These are phyloP conservation scores for Champsocephalus esox DNA, from an alignment of 2,797 vertebrate species.

Conservation along the genomic window DNA sequence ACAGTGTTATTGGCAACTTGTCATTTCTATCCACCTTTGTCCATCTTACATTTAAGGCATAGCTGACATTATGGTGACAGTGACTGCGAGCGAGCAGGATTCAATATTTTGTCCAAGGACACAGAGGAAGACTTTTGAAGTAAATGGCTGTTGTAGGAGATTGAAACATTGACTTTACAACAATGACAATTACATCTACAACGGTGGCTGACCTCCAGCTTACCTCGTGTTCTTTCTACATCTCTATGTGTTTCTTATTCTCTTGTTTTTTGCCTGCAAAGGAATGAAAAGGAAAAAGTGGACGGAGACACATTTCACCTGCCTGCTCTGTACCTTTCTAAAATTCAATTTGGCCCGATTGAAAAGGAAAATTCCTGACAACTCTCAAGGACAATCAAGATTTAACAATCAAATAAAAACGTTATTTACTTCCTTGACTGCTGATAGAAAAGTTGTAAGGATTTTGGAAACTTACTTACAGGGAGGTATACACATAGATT, in stretches of 20 bases:
- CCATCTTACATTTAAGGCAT: constrained; percentile 24
- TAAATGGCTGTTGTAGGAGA: constrained; percentile 24
- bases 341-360: not conserved
- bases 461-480: no score
- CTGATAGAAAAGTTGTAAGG: not conserved
- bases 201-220: constrained; percentile 24
- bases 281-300: constrained; percentile 7
- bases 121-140: not conserved
- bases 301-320: not conserved
- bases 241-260: not conserved
- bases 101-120: constrained; percentile 40
- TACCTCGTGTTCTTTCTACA: not conserved
- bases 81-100: constrained; percentile 11
- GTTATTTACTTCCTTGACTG: not conserved
- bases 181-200: constrained; percentile 31
- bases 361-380: not conserved
- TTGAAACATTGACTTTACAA: constrained; percentile 47
- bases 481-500: not conserved
- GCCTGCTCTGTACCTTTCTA: not conserved
- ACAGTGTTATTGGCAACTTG: constrained; percentile 26
- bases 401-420: not conserved
- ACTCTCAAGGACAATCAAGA: constrained; percentile 6
- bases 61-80: constrained; percentile 22
- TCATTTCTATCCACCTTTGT: constrained; percentile 26
- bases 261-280: not conserved